Conservation (phyloP, 2,113 vertebrate genomes). For the Isurus oxyrinchus region DNA sequence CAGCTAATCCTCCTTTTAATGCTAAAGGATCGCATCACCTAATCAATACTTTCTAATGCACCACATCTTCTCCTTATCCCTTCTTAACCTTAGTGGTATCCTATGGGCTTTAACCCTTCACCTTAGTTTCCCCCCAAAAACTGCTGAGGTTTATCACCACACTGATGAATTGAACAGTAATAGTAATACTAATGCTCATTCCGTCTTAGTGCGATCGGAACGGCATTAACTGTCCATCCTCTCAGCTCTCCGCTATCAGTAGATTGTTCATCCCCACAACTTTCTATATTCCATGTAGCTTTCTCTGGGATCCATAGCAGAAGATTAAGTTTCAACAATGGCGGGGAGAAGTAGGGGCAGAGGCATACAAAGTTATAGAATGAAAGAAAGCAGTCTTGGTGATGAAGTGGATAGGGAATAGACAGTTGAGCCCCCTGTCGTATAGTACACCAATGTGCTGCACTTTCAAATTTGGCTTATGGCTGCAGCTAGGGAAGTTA, state of each 20-base stretch:
- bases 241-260: neutral
- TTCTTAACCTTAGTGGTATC: neutral
- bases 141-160: neutral
- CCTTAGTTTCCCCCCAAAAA: neutral
- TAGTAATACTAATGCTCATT: neutral
- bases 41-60: neutral
- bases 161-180: neutral
- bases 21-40: neutral
- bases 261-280: neutral
- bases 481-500: neutral
- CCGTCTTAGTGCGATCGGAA: neutral
- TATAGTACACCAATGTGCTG: neutral
- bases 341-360: neutral
- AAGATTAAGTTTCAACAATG: neutral
- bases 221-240: neutral
- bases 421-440: neutral
- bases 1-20: neutral
- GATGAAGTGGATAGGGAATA: neutral
- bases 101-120: neutral
- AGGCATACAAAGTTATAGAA: neutral
- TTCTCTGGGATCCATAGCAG: neutral
- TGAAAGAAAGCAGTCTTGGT: neutral
- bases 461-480: neutral
- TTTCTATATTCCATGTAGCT: neutral
- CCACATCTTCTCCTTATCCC: neutral